A percentile compares a stretch with the other conserved stretches of the same genome.
Conservation (phyloP, 2,888 invertebrate species). For the Plebejus argus region DNA sequence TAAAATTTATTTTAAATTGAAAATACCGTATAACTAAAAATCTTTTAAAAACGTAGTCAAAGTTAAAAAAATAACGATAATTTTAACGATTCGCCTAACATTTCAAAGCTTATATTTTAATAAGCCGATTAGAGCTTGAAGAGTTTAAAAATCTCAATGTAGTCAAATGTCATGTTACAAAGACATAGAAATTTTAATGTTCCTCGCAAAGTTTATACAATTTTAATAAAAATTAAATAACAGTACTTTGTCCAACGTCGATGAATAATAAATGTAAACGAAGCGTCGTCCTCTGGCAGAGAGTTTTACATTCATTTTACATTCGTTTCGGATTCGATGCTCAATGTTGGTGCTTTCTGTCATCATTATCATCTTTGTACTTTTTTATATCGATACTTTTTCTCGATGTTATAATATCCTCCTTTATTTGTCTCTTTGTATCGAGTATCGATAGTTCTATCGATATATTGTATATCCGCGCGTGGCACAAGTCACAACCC, state of each 20-base stretch:
- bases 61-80: neutral
- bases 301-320: neutral
- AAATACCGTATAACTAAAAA: neutral
- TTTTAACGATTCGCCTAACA: neutral
- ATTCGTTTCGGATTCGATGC: conserved; percentile 26
- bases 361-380: neutral
- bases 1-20: neutral
- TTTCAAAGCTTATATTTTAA: neutral
- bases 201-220: neutral
- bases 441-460: neutral
- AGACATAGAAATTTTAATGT: neutral
- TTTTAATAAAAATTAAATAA: conserved; percentile 13
- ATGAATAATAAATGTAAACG: conserved; percentile 12
- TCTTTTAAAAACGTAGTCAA: neutral
- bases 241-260: conserved; percentile 3
- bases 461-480: conserved; percentile 37
- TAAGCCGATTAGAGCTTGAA: neutral
- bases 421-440: neutral
- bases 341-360: neutral
- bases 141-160: neutral
- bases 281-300: neutral
- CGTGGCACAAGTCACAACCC: conserved; percentile 45
- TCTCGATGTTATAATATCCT: neutral
- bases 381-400: neutral
- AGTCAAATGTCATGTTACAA: neutral